Evolutionary conservation across 2,113 vertebrate species (phyloP).

Genomic region (Ammodytes marinus): DNA sequence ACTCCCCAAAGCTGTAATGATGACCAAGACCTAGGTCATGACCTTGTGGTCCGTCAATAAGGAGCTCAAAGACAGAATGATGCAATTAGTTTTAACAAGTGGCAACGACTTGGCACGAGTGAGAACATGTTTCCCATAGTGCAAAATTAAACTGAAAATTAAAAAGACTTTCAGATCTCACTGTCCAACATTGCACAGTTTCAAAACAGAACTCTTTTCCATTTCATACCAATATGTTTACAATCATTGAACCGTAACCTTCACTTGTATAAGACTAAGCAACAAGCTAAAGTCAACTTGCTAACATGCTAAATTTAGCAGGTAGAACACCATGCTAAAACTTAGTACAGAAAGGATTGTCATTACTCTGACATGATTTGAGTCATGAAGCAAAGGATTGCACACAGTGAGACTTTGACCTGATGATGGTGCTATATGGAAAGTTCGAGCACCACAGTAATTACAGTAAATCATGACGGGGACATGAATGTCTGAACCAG

Average conservation of each 20-base stretch:
- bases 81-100: conserved; percentile 22
- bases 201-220: not conserved
- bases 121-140: not conserved
- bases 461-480: too few species aligned
- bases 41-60: conserved; percentile 31
- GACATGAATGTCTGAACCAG: too few species aligned
- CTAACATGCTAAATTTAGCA: not conserved
- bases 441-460: too few species aligned
- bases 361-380: too few species aligned
- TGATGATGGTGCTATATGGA: too few species aligned
- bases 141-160: not conserved
- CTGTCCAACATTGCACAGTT: not conserved
- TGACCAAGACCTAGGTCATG: conserved; percentile 54
- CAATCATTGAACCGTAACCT: not conserved
- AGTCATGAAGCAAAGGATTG: too few species aligned
- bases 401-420: too few species aligned
- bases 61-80: conserved; percentile 27
- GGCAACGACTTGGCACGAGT: conserved; percentile 6
- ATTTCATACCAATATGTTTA: conserved; percentile 1
- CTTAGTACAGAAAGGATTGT: not conserved
- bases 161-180: not conserved
- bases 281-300: not conserved
- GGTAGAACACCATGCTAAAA: not conserved
- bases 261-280: too few species aligned
- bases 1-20: conserved; percentile 52